Evolutionary conservation across 2,888 invertebrate species (phyloP).

Genomic region (Oeneis ivallda): DNA sequence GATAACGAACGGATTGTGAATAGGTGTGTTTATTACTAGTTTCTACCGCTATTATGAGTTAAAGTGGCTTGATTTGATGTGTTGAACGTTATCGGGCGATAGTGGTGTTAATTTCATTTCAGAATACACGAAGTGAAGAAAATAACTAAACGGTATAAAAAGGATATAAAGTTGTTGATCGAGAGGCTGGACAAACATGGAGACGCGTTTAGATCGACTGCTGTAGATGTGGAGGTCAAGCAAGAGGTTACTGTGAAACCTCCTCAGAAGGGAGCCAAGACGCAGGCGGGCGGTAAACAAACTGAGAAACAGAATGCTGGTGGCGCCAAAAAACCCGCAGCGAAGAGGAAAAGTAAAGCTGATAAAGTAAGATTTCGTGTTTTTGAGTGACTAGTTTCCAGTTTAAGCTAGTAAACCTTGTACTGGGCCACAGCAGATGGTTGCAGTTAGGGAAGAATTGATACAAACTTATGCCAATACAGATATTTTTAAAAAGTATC

Average conservation of each 20-base stretch:
- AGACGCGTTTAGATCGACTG: constrained; percentile 85
- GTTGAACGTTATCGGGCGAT: constrained; percentile 39
- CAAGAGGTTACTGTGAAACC: constrained; percentile 56
- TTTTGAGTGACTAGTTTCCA: not conserved
- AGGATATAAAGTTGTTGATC: constrained; percentile 86
- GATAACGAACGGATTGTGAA: constrained; percentile 88
- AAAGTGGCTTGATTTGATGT: constrained; percentile 35
- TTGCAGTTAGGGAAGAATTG: too few relatives aligned
- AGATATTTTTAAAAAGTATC: too few relatives aligned
- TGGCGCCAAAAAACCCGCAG: constrained; percentile 64
- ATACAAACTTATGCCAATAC: too few relatives aligned
- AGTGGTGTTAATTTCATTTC: constrained; percentile 48
- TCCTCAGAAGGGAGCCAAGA: constrained; percentile 54
- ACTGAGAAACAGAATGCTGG: constrained; percentile 60
- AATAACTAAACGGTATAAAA: constrained; percentile 84
- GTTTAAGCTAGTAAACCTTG: too few relatives aligned
- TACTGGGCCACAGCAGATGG: too few relatives aligned
- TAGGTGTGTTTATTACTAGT: constrained; percentile 67
- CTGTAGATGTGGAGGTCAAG: constrained; percentile 80
- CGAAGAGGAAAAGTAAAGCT: constrained; percentile 83
- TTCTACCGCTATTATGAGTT: constrained; percentile 37
- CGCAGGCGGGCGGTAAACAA: constrained; percentile 55
- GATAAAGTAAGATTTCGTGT: constrained; percentile 73
- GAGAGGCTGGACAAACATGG: constrained; percentile 86
- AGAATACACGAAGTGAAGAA: constrained; percentile 87